A percentile compares a stretch with the other conserved stretches of the same genome.
Conservation (phyloP, 1,140 invertebrate genomes). For the Drosophila leontia region DNA sequence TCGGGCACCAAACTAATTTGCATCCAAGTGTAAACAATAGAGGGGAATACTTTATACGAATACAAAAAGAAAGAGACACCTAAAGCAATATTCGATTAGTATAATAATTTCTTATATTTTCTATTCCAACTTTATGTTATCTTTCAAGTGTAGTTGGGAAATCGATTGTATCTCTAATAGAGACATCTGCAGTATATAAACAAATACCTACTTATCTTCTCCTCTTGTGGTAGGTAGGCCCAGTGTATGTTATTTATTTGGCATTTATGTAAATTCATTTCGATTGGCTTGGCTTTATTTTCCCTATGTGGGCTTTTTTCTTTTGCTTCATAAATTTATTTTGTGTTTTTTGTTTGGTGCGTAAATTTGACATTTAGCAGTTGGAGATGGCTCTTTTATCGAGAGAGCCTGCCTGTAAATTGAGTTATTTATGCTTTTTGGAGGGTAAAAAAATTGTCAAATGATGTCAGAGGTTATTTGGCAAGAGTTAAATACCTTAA, state of each 20-base stretch:
- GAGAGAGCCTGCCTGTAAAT: conserved; percentile 24
- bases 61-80: conserved; percentile 1
- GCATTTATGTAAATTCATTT: conserved; percentile 24
- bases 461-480: conserved; percentile 52
- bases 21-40: conserved; percentile 56
- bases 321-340: conserved; percentile 54
- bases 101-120: conserved; percentile 10
- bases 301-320: conserved; percentile 17
- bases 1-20: conserved; percentile 56
- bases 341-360: conserved; percentile 42
- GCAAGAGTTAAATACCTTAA: conserved; percentile 1
- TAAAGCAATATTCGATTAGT: conserved; percentile 11
- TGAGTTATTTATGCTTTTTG: conserved; percentile 59
- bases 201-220: conserved; percentile 29
- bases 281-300: conserved; percentile 42
- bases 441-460: conserved; percentile 24
- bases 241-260: conserved; percentile 24
- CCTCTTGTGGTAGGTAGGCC: conserved; percentile 22
- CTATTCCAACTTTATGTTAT: neutral
- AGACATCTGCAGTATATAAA: conserved; percentile 41
- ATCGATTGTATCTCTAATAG: conserved; percentile 34
- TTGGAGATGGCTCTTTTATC: conserved; percentile 65
- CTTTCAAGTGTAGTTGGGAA: conserved; percentile 3
- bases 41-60: conserved; percentile 10
- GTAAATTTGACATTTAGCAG: conserved; percentile 67